Evolutionary conservation across 2,888 invertebrate species (phyloP).

Genomic region (Adelphocoris suturalis): DNA sequence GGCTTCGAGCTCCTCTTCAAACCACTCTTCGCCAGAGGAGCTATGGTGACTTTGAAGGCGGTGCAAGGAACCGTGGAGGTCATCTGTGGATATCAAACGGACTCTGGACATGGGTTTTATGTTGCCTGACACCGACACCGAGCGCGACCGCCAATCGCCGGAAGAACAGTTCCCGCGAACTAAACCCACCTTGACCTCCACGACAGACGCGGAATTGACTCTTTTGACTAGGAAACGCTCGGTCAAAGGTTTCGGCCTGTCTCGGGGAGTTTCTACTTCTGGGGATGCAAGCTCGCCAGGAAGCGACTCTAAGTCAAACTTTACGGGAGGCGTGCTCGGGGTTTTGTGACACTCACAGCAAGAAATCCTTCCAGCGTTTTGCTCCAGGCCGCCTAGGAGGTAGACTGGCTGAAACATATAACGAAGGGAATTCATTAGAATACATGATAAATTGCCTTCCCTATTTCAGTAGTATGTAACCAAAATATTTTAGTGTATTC

Average conservation of each 20-base stretch:
- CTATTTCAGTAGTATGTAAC: too few relatives aligned
- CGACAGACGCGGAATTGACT: slow-evolving; percentile 76
- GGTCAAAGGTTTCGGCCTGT: slow-evolving; percentile 64
- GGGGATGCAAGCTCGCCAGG: slow-evolving; percentile 63
- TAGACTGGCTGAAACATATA: slow-evolving; percentile 87
- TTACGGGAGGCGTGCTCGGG: slow-evolving; percentile 66
- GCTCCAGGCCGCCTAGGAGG: slow-evolving; percentile 85
- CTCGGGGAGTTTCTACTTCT: slow-evolving; percentile 19
- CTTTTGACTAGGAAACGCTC: slow-evolving; percentile 76
- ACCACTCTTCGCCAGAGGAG: slow-evolving; percentile 80
- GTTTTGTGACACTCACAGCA: slow-evolving; percentile 81
- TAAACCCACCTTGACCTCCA: slow-evolving; percentile 75
- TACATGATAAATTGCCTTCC: too few relatives aligned
- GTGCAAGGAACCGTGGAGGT: slow-evolving; percentile 77
- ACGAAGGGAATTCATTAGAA: slow-evolving; percentile 22
- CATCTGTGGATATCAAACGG: slow-evolving; percentile 77
- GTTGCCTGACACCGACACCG: slow-evolving; percentile 74
- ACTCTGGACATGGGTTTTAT: slow-evolving; percentile 76
- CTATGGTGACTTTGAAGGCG: slow-evolving; percentile 79
- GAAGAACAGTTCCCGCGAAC: slow-evolving; percentile 74
- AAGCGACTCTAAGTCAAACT: slow-evolving; percentile 71
- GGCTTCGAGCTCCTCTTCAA: slow-evolving; percentile 78
- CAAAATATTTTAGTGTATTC: too few relatives aligned
- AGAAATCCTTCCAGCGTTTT: slow-evolving; percentile 88
- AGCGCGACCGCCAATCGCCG: slow-evolving; percentile 74